Conservation (phyloP, 1,140 invertebrate genomes). For the Cardiocondyla obscurior region DNA sequence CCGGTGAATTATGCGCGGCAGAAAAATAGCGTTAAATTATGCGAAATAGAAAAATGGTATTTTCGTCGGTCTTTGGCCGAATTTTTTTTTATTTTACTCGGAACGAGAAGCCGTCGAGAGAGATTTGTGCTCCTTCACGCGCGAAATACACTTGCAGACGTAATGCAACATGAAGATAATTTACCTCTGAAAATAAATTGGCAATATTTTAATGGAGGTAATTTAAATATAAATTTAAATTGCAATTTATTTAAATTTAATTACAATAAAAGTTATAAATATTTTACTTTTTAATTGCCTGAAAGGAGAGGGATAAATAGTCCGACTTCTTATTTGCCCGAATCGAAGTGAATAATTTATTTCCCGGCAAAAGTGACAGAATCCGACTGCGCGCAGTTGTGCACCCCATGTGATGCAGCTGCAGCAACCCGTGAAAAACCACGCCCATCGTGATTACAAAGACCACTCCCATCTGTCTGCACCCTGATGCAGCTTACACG, state of each 20-base stretch:
- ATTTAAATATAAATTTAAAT: background rate
- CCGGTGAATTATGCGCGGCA: conserved; percentile 53
- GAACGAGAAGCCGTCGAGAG: background rate
- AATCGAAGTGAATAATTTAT: background rate
- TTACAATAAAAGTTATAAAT: background rate
- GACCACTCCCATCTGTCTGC: conserved; percentile 79
- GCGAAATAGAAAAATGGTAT: conserved; percentile 33
- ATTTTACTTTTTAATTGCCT: background rate
- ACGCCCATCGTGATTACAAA: conserved; percentile 79
- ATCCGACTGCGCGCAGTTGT: background rate
- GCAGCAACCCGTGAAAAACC: conserved; percentile 70
- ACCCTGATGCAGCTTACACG: conserved; percentile 62
- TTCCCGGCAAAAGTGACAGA: conserved; percentile 8
- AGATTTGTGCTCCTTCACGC: background rate
- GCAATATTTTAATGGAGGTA: background rate
- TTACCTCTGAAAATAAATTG: background rate
- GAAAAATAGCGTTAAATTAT: conserved; percentile 58
- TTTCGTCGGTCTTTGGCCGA: background rate
- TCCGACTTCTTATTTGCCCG: background rate
- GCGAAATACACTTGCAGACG: background rate
- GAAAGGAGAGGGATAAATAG: background rate
- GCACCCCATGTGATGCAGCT: conserved; percentile 52
- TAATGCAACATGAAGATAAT: background rate
- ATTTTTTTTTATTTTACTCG: background rate
- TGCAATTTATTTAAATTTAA: background rate